Base-by-base conservation (phyloP, 2,797 vertebrate genomes). In the Gobionotothen gibberifrons region DNA sequence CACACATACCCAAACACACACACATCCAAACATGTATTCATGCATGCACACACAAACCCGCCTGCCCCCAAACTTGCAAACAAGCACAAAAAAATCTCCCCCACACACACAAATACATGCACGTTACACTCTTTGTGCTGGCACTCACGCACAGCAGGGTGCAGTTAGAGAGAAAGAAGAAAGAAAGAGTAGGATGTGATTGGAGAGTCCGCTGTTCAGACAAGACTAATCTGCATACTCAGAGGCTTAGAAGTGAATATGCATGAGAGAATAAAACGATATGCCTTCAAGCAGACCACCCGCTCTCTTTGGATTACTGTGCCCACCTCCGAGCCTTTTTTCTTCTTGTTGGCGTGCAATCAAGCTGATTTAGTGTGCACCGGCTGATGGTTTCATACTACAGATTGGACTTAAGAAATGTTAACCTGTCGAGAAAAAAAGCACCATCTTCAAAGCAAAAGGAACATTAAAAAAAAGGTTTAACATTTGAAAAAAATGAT, bases 241-340 rank as follows among this genome's bases (percentile, higher is more conserved):
- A 54, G 87, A 90, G 87, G 93, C 90, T 91, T 87, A 90, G 87
- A 88, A 90, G 92, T 94, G 93, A 95, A 94, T 94, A 95, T 94
- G 92, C 91, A 93, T 94, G 92, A 94, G 92, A 89, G 90, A 94
- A 93, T 92, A 91, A 92, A 93, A 91, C 78, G 86, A 90, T 92
- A 90, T 93, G 93, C 92, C 94, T 94, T 60, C 79, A 69, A 93
- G 92, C 91, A 83, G 91, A 91, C 88, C 92, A 93, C 92, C 93
- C 91, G 90, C 87, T 94, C 91, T 92, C 84, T 82, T 69, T 90
- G 90, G 93, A 94, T 93, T 93, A 93, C 91, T 88, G 88, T 90
- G 87, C 88, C 92, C 90, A 92, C 92, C 93, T 93, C 86, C 69
- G 36, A 90, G 92, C 79, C 88, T 92, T 93, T 93, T 91, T 92